phyloP scores from a whole-genome alignment of 2,888 invertebrate genomes.

The Stenoptilia bipunctidactyla region DNA sequence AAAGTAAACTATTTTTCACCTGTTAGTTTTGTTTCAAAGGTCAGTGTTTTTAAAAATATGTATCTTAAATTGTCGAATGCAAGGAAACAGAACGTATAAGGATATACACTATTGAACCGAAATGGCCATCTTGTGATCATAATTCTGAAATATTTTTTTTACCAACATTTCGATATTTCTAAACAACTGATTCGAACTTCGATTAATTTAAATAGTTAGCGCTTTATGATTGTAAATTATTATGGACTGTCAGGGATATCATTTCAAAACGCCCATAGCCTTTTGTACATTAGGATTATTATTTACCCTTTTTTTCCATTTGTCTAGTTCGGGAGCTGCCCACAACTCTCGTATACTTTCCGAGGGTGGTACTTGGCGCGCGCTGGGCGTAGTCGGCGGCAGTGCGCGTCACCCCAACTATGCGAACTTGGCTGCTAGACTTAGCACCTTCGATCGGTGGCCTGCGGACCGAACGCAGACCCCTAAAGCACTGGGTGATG shows the following conservation, averaged over 20 bases:
- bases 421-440: slow-evolving; percentile 75
- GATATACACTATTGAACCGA: too few species aligned
- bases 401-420: slow-evolving; percentile 73
- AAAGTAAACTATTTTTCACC: too few species aligned
- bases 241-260: neutral
- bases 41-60: too few species aligned
- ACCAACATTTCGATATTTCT: neutral
- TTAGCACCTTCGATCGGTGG: slow-evolving; percentile 82
- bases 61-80: too few species aligned
- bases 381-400: slow-evolving; percentile 51
- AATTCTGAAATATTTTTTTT: too few species aligned
- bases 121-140: too few species aligned
- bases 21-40: too few species aligned
- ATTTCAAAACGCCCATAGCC: neutral
- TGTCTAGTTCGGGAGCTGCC: slow-evolving; percentile 28
- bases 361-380: slow-evolving; percentile 40
- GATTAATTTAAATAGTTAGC: neutral
- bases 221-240: neutral
- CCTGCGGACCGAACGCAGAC: slow-evolving; percentile 80
- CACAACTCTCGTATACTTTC: slow-evolving; percentile 47
- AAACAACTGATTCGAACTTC: neutral
- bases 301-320: too few species aligned
- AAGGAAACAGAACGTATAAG: too few species aligned
- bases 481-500: slow-evolving; percentile 82
- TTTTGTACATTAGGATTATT: too few species aligned